A percentile compares a stretch with the other conserved stretches of the same genome.
These are phyloP conservation scores for Papilio demoleus DNA, from an alignment of 2,888 invertebrate species.

Conservation along the genomic window DNA sequence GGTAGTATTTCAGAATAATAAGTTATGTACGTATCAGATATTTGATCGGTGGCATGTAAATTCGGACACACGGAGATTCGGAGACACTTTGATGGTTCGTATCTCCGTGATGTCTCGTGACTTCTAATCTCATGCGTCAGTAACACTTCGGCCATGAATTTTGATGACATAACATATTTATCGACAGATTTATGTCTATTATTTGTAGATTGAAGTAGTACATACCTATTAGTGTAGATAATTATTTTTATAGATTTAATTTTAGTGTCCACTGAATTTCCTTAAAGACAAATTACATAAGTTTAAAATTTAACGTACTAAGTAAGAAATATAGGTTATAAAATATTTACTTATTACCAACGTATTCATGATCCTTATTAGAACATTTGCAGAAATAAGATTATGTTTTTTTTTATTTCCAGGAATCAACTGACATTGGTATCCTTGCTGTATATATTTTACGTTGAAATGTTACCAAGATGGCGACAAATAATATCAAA, in stretches of 20 bases:
- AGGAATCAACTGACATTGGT: slow-evolving; percentile 48
- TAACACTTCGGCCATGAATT: background rate
- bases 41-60: background rate
- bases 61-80: background rate
- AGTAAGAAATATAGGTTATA: no score
- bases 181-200: background rate
- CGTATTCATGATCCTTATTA: no score
- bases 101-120: background rate
- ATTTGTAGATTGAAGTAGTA: background rate
- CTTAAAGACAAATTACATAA: no score
- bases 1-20: no score
- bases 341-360: no score
- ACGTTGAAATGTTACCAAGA: slow-evolving; percentile 68
- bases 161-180: background rate
- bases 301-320: no score
- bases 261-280: no score
- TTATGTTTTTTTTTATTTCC: slow-evolving; percentile 40
- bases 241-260: no score
- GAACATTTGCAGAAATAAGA: no score
- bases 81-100: background rate
- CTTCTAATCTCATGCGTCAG: slow-evolving; percentile 2
- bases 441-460: slow-evolving; percentile 46
- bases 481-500: slow-evolving; percentile 69
- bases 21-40: no score
- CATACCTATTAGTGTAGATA: no score